Percentiles rank a stretch among this genome's conserved stretches.
phyloP scores from a whole-genome alignment of 2,113 vertebrate species.

The Oryzias celebensis region DNA sequence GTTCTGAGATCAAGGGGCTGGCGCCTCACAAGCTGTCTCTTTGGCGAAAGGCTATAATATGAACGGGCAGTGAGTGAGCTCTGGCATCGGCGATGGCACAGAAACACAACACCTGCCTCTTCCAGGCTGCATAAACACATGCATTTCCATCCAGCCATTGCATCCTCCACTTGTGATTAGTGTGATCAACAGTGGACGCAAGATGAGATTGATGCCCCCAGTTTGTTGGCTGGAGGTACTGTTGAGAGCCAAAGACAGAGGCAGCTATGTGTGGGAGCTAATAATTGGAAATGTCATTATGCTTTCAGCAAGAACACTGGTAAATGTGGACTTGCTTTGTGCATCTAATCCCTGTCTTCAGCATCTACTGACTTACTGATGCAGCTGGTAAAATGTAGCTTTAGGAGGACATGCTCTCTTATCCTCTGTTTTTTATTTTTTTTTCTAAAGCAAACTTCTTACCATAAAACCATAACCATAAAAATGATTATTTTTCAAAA shows the following conservation, averaged over 20 bases:
- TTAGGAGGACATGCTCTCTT: too few species aligned
- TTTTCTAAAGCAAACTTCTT: too few species aligned
- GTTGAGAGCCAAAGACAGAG: conserved; percentile 14
- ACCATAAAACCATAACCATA: too few species aligned
- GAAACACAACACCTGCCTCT: conserved; percentile 73
- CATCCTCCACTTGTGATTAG: conserved; percentile 63
- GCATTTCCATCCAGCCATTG: conserved; percentile 49
- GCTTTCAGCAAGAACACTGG: conserved; percentile 30
- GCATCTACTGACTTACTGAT: conserved; percentile 9
- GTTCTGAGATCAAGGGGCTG: conserved; percentile 72
- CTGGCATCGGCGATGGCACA: conserved; percentile 58
- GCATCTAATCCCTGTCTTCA: conserved; percentile 25
- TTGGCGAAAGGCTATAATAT: conserved; percentile 66
- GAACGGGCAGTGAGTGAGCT: conserved; percentile 51
- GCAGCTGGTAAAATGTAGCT: conserved; percentile 8
- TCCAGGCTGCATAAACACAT: conserved; percentile 68
- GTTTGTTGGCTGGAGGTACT: conserved; percentile 24
- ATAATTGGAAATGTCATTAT: conserved; percentile 34
- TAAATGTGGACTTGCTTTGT: conserved; percentile 39
- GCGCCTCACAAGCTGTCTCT: conserved; percentile 72
- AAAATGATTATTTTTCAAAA: too few species aligned
- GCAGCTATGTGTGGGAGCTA: conserved; percentile 21
- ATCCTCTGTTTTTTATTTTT: too few species aligned
- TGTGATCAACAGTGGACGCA: conserved; percentile 52
- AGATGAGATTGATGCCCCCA: conserved; percentile 43